phyloP scores from a whole-genome alignment of 2,888 invertebrate genomes.

The Deroplatys truncata region DNA sequence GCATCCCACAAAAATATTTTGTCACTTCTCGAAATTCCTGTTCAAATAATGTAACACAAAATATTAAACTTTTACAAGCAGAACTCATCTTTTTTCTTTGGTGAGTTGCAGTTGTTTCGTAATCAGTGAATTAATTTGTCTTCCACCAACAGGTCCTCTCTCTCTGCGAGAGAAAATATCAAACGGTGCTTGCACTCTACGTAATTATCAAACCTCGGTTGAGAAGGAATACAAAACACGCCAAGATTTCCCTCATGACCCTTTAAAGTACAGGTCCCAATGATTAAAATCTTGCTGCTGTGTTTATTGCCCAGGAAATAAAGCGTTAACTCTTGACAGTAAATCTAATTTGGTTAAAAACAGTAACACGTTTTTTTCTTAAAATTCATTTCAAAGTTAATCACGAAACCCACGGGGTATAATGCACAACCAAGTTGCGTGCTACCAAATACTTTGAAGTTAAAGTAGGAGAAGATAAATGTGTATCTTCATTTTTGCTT shows the following conservation, averaged over 20 bases:
- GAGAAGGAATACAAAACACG: neutral
- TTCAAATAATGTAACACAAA: no score
- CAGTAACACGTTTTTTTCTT: neutral
- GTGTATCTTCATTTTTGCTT: no score
- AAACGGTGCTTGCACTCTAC: neutral
- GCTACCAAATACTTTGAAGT: neutral
- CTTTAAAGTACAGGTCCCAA: neutral
- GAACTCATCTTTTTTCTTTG: neutral
- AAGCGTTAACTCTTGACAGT: neutral
- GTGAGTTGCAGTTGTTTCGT: neutral
- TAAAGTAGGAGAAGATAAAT: no score
- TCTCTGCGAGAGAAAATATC: neutral
- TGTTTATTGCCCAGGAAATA: neutral
- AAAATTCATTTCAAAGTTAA: neutral
- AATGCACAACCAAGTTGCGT: neutral
- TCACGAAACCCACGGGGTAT: neutral
- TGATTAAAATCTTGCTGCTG: neutral
- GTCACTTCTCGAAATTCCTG: no score
- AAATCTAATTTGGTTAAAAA: neutral
- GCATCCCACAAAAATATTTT: no score
- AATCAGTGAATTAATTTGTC: neutral
- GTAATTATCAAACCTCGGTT: neutral
- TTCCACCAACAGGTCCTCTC: neutral
- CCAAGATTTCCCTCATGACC: neutral
- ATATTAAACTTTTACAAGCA: no score